Evolutionary conservation across 2,113 vertebrate genomes (phyloP), one percentile per base, ranked within the genome.

Genomic region (Barbus barbus): DNA sequence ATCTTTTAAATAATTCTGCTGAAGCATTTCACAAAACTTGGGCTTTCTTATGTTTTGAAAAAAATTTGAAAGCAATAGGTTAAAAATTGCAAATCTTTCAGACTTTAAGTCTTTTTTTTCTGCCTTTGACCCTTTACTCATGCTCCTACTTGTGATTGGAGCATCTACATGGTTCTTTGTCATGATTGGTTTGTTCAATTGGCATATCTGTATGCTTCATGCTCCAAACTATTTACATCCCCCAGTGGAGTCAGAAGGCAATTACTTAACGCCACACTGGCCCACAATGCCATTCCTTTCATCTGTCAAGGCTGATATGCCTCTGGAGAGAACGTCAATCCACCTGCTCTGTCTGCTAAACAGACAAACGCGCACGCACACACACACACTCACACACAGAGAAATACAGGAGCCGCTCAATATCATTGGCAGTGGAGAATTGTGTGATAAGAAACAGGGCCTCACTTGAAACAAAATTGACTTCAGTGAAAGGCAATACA

Each of bases 401-500:
- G 38, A 75, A 53, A 51, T 82, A 63, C 33, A 81, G 56, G 44
- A 67, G 48, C 41, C 6, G 11, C 56, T 63, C 71, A 77, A 48
- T 87, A 80, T 72, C 58, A 71, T 77, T 76, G 69, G 61, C 82
- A 56, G 82, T 28, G 20, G 77, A 63, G 82, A 73, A 74, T 69
- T 78, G 63, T 73, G 82, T 86, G 76, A 86, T 69, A 87, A 87
- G 86, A 58, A 84, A 81, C 67, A 56, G 46, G 18, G 46, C 46
- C 72, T 76, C 82, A 84, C 82, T 87, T 84, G 77, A 84, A 87
- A 78, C 83, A 60, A 87, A 85, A 87, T 87, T 78, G 78, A 72
- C 86, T 85, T 87, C 65, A 74, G 69, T 82, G 72, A 85, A 81
- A 74, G 78, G 53, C 73, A 77, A 74, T 73, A 81, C 38, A 78